These are phyloP conservation scores for Ianthella basta DNA, from an alignment of 37 sponge, comb jelly and placozoan species.

Conservation along the genomic window DNA sequence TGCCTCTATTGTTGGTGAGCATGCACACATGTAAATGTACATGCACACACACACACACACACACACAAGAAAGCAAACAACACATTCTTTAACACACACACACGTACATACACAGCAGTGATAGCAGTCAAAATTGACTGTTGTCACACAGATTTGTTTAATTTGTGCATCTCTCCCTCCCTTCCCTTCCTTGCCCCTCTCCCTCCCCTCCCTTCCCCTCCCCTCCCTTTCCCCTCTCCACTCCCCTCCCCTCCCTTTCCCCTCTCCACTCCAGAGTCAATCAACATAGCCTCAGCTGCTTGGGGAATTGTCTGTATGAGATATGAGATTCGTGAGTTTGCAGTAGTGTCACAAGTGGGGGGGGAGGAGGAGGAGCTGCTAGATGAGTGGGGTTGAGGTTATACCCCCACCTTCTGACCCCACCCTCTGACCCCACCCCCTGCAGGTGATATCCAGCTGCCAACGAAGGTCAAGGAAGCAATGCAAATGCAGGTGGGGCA, in stretches of 20 bases:
- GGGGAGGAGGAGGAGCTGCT: no score
- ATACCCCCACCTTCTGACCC: neutral
- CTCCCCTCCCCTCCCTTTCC: neutral
- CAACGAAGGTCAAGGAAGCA: slow-evolving; percentile 96
- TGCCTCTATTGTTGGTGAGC: slow-evolving; percentile 86
- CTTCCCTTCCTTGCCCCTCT: no score
- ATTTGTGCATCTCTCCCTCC: no score
- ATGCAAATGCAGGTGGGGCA: slow-evolving; percentile 98
- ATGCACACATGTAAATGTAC: no score
- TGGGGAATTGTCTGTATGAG: slow-evolving; percentile 97
- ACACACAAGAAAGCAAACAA: no score
- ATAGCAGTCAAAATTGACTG: no score
- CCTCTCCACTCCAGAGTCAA: slow-evolving; percentile 75
- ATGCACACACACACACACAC: no score
- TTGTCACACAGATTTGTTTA: no score
- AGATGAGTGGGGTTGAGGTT: neutral
- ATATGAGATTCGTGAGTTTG: slow-evolving; percentile 87
- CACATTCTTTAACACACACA: no score
- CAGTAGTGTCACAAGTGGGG: neutral
- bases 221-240: no score
- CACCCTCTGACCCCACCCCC: neutral
- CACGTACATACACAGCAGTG: no score
- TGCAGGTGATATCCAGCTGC: slow-evolving; percentile 83
- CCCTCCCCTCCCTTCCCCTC: neutral
- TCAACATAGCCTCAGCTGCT: slow-evolving; percentile 91